Percentiles rank a stretch among this genome's conserved stretches.
These are phyloP conservation scores for Zaprionus obscuricornis DNA, from an alignment of 2,888 invertebrate genomes.

Conservation along the genomic window DNA sequence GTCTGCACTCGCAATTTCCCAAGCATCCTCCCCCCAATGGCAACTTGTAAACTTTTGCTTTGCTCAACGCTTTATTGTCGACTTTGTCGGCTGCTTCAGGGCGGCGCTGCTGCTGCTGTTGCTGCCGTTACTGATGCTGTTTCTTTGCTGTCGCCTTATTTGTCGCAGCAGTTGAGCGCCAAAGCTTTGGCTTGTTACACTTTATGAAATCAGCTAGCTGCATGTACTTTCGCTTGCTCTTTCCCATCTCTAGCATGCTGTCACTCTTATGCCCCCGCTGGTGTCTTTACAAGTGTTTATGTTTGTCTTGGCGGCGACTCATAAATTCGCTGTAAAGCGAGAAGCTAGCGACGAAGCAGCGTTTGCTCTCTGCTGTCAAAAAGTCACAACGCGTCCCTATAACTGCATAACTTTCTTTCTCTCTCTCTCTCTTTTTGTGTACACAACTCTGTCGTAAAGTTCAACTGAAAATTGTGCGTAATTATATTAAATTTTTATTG, in stretches of 20 bases:
- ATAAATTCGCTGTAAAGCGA: slow-evolving; percentile 62
- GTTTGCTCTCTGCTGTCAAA: slow-evolving; percentile 44
- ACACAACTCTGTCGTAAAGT: slow-evolving; percentile 55
- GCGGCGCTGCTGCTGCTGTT: neutral
- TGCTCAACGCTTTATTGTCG: slow-evolving; percentile 57
- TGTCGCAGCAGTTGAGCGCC: slow-evolving; percentile 65
- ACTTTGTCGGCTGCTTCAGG: slow-evolving; percentile 36
- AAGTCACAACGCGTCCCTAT: slow-evolving; percentile 40
- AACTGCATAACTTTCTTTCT: slow-evolving; percentile 22
- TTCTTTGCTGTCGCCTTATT: slow-evolving; percentile 55
- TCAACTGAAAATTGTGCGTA: slow-evolving; percentile 75
- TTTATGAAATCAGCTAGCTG: slow-evolving; percentile 72
- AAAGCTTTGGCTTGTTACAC: slow-evolving; percentile 75
- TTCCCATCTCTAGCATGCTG: neutral
- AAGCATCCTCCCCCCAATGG: slow-evolving; percentile 24
- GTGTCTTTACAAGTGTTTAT: slow-evolving; percentile 67
- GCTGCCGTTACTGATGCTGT: no score
- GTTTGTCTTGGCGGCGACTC: slow-evolving; percentile 72
- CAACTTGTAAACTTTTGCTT: slow-evolving; percentile 67
- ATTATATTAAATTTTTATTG: slow-evolving; percentile 78
- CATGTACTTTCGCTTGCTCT: neutral
- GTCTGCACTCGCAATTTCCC: slow-evolving; percentile 1
- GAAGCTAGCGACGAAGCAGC: slow-evolving; percentile 21
- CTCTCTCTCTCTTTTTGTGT: slow-evolving; percentile 12
- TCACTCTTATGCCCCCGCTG: neutral